Conservation (phyloP, 37 sponge, comb jelly and placozoan genomes). For the Beroe ovata region DNA sequence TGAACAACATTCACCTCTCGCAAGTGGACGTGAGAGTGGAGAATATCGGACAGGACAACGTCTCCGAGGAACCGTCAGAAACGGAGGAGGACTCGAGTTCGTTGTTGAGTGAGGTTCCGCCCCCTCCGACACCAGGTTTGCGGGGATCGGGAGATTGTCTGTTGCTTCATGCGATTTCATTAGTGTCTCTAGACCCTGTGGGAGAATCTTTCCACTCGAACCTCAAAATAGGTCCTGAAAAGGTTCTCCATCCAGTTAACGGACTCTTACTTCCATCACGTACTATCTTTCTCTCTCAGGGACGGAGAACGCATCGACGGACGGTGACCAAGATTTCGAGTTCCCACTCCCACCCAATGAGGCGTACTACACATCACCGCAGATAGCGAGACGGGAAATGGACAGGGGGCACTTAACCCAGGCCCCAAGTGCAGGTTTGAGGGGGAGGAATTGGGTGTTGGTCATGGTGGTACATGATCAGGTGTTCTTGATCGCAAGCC, state of each 20-base stretch:
- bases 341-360: slow-evolving; percentile 50
- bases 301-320: not conserved
- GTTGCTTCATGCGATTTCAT: no score
- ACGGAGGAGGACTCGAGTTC: slow-evolving; percentile 48
- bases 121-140: slow-evolving; percentile 43
- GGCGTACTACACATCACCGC: slow-evolving; percentile 61
- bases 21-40: slow-evolving; percentile 59
- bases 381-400: slow-evolving; percentile 50
- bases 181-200: no score
- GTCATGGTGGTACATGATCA: no score
- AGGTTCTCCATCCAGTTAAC: no score
- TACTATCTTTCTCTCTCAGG: no score
- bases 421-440: not conserved
- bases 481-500: no score
- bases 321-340: not conserved
- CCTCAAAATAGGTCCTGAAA: no score
- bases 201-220: no score
- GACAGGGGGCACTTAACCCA: not conserved
- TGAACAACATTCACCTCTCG: slow-evolving; percentile 58
- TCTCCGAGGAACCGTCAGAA: not conserved
- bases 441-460: no score
- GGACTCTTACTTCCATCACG: no score
- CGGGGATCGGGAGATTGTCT: not conserved
- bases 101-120: slow-evolving; percentile 15
- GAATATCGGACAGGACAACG: not conserved